These are phyloP conservation scores for Caenorhabditis sulstoni DNA, from an alignment of 2,888 invertebrate species.

Conservation along the genomic window DNA sequence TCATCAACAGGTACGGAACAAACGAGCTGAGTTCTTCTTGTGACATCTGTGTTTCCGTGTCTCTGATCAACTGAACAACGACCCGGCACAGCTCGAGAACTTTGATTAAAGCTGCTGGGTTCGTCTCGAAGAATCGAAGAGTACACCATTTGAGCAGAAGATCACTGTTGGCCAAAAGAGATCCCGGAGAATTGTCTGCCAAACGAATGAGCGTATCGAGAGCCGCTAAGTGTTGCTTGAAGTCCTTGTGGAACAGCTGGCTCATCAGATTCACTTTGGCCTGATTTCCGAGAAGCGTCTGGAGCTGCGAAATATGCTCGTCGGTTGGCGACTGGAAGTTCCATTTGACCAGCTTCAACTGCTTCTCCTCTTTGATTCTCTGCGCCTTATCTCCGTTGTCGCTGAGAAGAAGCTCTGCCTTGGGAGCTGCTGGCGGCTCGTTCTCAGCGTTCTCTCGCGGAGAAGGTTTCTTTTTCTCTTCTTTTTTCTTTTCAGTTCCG, in stretches of 20 bases:
- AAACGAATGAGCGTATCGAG: slow-evolving; percentile 87
- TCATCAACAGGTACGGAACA: slow-evolving; percentile 93
- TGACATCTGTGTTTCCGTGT: slow-evolving; percentile 85
- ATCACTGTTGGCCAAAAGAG: slow-evolving; percentile 92
- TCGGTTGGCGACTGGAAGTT: slow-evolving; percentile 86
- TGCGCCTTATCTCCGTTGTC: slow-evolving; percentile 88
- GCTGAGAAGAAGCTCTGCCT: slow-evolving; percentile 43
- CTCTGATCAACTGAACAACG: slow-evolving; percentile 84
- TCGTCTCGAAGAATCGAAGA: slow-evolving; percentile 96
- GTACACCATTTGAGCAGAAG: slow-evolving; percentile 96
- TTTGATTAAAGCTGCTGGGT: slow-evolving; percentile 95
- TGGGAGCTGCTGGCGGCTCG: slow-evolving; percentile 50
- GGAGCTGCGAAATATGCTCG: slow-evolving; percentile 93
- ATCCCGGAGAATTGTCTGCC: slow-evolving; percentile 83
- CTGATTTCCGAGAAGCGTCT: slow-evolving; percentile 93
- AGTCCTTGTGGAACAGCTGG: slow-evolving; percentile 96
- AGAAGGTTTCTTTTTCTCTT: slow-evolving; percentile 28
- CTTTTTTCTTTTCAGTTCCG: slow-evolving; percentile 50
- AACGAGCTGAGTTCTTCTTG: slow-evolving; percentile 92
- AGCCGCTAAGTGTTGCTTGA: slow-evolving; percentile 94
- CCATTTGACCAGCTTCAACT: slow-evolving; percentile 85
- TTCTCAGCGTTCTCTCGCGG: slow-evolving; percentile 45
- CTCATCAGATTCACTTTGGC: slow-evolving; percentile 84
- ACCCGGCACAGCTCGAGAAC: slow-evolving; percentile 61
- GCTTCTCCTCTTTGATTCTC: slow-evolving; percentile 93